Conservation (phyloP, 2,113 vertebrate species). For the Gulo gulo region DNA sequence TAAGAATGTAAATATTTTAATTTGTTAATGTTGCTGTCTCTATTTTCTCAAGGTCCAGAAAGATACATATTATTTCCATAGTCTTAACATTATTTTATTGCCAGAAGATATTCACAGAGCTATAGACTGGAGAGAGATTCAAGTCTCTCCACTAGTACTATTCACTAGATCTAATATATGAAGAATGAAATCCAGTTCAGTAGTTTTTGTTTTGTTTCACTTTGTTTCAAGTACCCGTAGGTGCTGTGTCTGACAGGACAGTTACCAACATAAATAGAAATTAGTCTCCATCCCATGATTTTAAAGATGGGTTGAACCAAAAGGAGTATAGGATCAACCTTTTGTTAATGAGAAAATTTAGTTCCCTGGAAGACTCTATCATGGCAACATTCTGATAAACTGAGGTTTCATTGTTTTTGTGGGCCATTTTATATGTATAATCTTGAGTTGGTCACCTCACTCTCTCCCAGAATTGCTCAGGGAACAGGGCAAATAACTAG, state of each 20-base stretch:
- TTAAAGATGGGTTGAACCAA: background rate
- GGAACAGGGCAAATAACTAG: background rate
- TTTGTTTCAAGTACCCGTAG: background rate
- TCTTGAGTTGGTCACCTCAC: background rate
- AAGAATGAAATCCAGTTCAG: background rate
- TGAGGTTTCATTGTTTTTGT: background rate
- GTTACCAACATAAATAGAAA: background rate
- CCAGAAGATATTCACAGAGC: background rate
- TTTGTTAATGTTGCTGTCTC: background rate
- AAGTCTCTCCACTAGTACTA: background rate
- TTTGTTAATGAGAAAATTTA: background rate
- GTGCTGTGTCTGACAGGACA: background rate
- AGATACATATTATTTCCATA: background rate
- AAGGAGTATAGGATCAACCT: background rate
- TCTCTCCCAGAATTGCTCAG: background rate
- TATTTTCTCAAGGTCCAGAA: background rate
- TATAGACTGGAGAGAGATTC: background rate
- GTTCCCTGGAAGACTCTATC: background rate
- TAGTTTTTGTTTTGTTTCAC: background rate
- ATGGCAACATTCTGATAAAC: background rate
- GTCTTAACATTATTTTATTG: background rate
- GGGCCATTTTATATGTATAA: background rate
- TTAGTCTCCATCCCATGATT: background rate
- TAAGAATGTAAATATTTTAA: background rate
- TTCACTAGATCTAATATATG: background rate